Percentiles rank a stretch among this genome's conserved stretches.
phyloP scores from a whole-genome alignment of 2,888 invertebrate species.

The Drosophila meridiana region DNA sequence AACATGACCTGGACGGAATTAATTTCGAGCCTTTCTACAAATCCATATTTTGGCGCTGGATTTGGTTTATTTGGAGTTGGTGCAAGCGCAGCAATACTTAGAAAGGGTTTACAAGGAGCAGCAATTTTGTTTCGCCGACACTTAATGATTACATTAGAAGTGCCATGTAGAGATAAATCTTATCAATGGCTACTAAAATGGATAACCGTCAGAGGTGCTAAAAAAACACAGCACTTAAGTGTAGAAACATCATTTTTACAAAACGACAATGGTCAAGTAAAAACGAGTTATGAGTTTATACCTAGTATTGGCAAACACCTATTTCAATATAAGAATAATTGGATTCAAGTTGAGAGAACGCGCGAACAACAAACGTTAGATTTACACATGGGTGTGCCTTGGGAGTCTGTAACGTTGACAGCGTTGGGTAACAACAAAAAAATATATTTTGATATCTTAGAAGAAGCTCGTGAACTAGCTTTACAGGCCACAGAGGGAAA shows the following conservation, averaged over 20 bases:
- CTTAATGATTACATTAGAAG: constrained; percentile 98
- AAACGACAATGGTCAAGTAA: constrained; percentile 95
- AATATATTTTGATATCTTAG: constrained; percentile 94
- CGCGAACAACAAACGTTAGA: constrained; percentile 98
- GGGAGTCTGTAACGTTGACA: constrained; percentile 97
- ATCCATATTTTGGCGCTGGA: constrained; percentile 99
- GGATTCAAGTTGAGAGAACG: constrained; percentile 96
- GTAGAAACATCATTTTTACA: constrained; percentile 97
- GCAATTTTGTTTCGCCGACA: constrained; percentile 92
- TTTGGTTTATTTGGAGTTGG: constrained; percentile 97
- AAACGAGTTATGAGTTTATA: constrained; percentile 96
- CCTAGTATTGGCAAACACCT: constrained; percentile 97
- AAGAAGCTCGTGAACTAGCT: constrained; percentile 88
- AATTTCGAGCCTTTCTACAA: constrained; percentile 91
- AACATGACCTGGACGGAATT: constrained; percentile 90
- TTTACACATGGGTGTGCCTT: constrained; percentile 96
- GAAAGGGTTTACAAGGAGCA: constrained; percentile 92
- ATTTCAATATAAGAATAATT: constrained; percentile 91
- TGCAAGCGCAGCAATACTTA: constrained; percentile 93
- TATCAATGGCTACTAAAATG: constrained; percentile 98
- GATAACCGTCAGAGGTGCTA: constrained; percentile 95
- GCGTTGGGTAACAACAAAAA: constrained; percentile 93
- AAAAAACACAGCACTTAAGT: constrained; percentile 96
- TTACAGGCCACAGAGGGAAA: constrained; percentile 84
- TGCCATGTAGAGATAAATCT: constrained; percentile 98